A percentile compares a stretch with the other conserved stretches of the same genome.
Evolutionary conservation across 2,888 invertebrate genomes (phyloP).

Genomic region (Nyleta sp.): DNA sequence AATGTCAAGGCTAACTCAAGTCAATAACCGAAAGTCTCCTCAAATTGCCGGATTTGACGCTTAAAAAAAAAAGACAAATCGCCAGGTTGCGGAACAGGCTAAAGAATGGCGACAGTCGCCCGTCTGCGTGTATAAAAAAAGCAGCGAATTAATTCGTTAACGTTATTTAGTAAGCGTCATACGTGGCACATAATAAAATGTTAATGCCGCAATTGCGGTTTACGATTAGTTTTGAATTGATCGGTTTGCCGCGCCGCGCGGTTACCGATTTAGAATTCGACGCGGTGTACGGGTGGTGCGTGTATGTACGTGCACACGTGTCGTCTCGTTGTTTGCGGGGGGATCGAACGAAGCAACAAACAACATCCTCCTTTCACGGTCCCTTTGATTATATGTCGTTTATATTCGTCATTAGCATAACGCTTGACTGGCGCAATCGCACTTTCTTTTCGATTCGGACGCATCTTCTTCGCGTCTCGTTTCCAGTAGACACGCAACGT

Average conservation of each 20-base stretch:
- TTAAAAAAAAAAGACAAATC: too few relatives aligned
- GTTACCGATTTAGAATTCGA: slow-evolving; percentile 6
- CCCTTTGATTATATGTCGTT: slow-evolving; percentile 49
- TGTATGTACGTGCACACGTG: not conserved
- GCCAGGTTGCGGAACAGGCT: too few relatives aligned
- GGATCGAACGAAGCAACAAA: slow-evolving; percentile 4
- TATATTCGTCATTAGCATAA: slow-evolving; percentile 56
- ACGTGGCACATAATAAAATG: slow-evolving; percentile 1
- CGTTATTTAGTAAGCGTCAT: too few relatives aligned
- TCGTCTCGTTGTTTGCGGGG: slow-evolving; percentile 12
- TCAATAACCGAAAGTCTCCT: too few relatives aligned
- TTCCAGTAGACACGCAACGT: slow-evolving; percentile 11
- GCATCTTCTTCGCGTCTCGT: slow-evolving; percentile 43
- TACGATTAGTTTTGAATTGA: slow-evolving; percentile 28
- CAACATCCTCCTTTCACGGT: slow-evolving; percentile 44
- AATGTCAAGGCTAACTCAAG: too few relatives aligned
- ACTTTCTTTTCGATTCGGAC: slow-evolving; percentile 61
- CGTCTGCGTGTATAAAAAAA: too few relatives aligned
- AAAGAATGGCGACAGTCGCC: too few relatives aligned
- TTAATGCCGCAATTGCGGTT: slow-evolving; percentile 19
- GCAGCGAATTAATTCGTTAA: too few relatives aligned
- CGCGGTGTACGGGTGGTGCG: too few relatives aligned
- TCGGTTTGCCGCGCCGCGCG: not conserved
- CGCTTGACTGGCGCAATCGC: slow-evolving; percentile 47
- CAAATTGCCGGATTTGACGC: too few relatives aligned